phyloP scores from a whole-genome alignment of 2,113 vertebrate genomes.

The Trogon surrucura region DNA sequence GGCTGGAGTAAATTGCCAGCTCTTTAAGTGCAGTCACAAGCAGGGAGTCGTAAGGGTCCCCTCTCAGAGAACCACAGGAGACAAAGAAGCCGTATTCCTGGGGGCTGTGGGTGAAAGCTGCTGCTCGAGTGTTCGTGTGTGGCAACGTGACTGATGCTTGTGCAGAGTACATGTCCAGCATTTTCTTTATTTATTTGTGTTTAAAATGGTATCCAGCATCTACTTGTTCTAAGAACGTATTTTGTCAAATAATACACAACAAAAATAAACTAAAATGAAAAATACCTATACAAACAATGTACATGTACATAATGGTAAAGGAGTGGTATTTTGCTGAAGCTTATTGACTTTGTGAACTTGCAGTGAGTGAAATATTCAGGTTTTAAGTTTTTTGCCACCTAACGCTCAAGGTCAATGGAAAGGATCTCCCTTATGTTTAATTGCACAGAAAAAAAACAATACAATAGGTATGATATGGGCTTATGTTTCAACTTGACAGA shows the following conservation, averaged over 20 bases:
- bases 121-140: neutral
- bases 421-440: neutral
- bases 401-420: neutral
- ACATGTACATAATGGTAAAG: fast-evolving
- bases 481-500: neutral
- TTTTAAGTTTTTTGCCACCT: neutral
- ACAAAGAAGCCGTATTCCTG: neutral
- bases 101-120: neutral
- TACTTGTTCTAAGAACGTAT: neutral
- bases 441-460: neutral
- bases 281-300: neutral
- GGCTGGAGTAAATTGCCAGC: neutral
- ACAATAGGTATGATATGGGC: neutral
- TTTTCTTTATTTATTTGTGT: neutral
- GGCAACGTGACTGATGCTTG: neutral
- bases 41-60: neutral
- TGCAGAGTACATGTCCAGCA: neutral
- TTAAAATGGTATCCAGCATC: neutral
- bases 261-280: neutral
- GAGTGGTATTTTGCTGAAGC: neutral
- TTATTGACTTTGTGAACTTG: neutral
- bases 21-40: neutral
- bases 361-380: neutral
- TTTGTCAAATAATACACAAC: neutral
- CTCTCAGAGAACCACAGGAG: neutral